Evolutionary conservation across 2,888 invertebrate genomes (phyloP), one percentile per base, ranked within the genome.

Genomic region (Cremastobaeus sp.): DNA sequence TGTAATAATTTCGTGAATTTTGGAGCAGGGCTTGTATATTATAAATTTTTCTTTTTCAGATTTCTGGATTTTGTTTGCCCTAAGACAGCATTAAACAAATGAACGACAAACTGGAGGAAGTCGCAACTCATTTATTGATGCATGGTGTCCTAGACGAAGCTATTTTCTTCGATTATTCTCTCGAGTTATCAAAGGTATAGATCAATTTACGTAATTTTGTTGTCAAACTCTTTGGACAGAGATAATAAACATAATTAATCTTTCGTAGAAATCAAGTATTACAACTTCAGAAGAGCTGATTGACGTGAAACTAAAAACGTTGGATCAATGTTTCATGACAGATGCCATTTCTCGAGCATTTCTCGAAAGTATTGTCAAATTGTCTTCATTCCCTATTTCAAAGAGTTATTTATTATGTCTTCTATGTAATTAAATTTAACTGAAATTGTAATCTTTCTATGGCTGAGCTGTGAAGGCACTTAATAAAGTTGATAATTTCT

Each of bases 301-400:
- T 59, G 93, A 94, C 81, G 91, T 96, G 1, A 91, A 93, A 80
- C 90, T 94, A 81, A 93, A 93, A 86, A 90, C 91, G 65, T 89
- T 99, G 71, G 93, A 95, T 88, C 95, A 96, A 84, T 96, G 92
- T 88, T 95, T 92, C 87, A 98, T 99, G 97, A 99, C 99, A 6
- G 97, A 99, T 89, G 90, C 95, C 3, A 96, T 99, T 84, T 96
- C 97, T 77, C 92, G 99, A 85, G 97, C 99, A 21, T 99, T 99
- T 2, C 21, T n/a, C 14, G n/a, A 6, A 30, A n/a, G 9, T 30
- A n/a, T 30, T 30, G 9, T 8, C 3, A 8, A 30, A 30, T 30
- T n/a, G n/a, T n/a, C n/a, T n/a, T n/a, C n/a, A n/a, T n/a, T n/a
- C n/a, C n/a, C n/a, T n/a, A n/a, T 2, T 6, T 30, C 30, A 30